These are phyloP conservation scores for Cavia porcellus DNA, from an alignment of 2,113 vertebrate species.

Conservation along the genomic window DNA sequence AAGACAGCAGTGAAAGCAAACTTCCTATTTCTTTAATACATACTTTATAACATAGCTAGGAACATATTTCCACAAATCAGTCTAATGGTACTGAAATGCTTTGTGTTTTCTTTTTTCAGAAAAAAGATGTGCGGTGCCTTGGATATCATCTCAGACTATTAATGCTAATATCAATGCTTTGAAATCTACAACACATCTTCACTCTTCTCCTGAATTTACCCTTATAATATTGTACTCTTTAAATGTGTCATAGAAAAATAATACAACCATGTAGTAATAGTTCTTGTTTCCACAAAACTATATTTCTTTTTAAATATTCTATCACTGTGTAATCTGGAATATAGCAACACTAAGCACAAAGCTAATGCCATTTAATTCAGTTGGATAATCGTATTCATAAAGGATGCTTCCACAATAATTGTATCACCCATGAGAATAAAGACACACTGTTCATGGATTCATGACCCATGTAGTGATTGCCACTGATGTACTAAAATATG, in stretches of 20 bases:
- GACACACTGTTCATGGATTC: not conserved
- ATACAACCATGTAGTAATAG: not conserved
- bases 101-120: constrained; percentile 67
- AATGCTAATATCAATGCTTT: not conserved
- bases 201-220: constrained; percentile 28
- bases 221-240: not conserved
- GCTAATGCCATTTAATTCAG: not conserved
- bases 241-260: constrained; percentile 37
- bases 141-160: constrained; percentile 55
- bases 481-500: not conserved
- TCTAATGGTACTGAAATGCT: not conserved
- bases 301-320: constrained; percentile 58
- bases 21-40: constrained; percentile 4
- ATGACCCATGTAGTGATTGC: not conserved
- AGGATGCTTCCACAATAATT: not conserved
- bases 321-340: constrained; percentile 15
- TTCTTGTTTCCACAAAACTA: not conserved
- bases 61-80: constrained; percentile 12
- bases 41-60: not conserved
- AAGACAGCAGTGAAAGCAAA: not conserved
- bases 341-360: constrained; percentile 3
- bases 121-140: not conserved
- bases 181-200: not conserved
- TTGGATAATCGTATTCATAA: constrained; percentile 41
- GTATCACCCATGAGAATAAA: constrained; percentile 17